Percentiles rank a stretch among this genome's conserved stretches.
Conservation (phyloP, 2,113 vertebrate genomes). For the Lophura nycthemera region DNA sequence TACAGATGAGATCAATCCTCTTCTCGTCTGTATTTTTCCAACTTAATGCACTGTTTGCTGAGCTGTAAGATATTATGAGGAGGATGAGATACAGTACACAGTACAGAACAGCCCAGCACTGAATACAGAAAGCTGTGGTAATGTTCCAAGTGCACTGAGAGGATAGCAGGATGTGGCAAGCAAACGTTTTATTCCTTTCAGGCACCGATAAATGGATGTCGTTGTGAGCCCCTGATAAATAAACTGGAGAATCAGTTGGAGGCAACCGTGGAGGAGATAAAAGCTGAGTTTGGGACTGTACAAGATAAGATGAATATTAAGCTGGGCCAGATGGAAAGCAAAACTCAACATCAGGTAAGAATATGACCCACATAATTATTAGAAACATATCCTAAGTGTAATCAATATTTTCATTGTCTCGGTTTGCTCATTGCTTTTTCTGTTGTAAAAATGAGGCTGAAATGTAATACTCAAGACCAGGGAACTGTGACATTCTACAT, state of each 20-base stretch:
- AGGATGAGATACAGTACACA: background rate
- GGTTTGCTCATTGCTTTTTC: background rate
- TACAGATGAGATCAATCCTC: background rate
- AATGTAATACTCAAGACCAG: background rate
- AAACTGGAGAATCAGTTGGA: slow-evolving; percentile 96
- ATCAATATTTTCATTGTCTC: background rate
- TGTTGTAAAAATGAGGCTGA: background rate
- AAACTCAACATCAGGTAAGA: slow-evolving; percentile 91
- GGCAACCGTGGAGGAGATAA: slow-evolving; percentile 95
- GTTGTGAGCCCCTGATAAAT: slow-evolving; percentile 93
- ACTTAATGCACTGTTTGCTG: background rate
- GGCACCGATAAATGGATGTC: slow-evolving; percentile 95
- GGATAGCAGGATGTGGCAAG: background rate
- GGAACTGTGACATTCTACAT: background rate
- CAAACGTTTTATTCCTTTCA: slow-evolving; percentile 51
- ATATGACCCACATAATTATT: background rate
- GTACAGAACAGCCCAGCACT: background rate
- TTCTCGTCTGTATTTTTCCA: background rate
- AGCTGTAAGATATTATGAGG: background rate
- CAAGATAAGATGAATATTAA: slow-evolving; percentile 93
- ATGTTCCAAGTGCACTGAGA: background rate
- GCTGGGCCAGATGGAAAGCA: slow-evolving; percentile 92
- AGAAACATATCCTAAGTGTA: background rate
- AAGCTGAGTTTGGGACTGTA: slow-evolving; percentile 89
- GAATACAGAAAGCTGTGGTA: background rate